Percentiles rank a stretch among this genome's conserved stretches.
phyloP scores from a whole-genome alignment of 2,888 invertebrate genomes.

The Xestobium rufovillosum region DNA sequence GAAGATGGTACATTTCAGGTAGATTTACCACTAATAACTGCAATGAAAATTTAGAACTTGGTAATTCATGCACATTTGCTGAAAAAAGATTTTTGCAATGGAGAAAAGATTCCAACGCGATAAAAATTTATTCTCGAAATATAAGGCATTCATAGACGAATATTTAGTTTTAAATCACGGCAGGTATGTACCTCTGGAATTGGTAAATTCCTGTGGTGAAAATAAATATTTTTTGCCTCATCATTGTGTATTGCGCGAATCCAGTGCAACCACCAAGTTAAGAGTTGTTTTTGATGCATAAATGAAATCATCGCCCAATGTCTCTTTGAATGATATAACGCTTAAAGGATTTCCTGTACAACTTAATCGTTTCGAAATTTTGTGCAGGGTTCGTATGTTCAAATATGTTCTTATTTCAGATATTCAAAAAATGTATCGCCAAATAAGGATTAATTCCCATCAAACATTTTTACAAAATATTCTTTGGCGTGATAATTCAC shows the following conservation, averaged over 20 bases:
- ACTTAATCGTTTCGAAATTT: constrained; percentile 4
- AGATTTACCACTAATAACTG: constrained; percentile 1
- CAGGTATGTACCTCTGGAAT: background rate
- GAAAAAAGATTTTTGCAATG: constrained; percentile 1
- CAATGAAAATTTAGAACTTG: background rate
- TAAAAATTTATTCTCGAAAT: background rate
- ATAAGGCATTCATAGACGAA: constrained; percentile 1
- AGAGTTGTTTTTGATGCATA: background rate
- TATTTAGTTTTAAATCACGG: background rate
- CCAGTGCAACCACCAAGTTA: constrained; percentile 1
- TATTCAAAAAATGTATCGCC: constrained; percentile 6
- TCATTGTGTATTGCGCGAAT: background rate
- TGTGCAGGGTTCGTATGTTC: background rate
- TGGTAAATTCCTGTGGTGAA: background rate
- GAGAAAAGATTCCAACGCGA: constrained; percentile 1
- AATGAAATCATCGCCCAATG: constrained; percentile 4
- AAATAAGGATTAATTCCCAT: background rate
- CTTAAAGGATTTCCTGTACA: constrained; percentile 6
- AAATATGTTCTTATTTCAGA: constrained; percentile 4
- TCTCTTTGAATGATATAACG: constrained; percentile 4
- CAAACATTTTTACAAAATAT: constrained; percentile 3
- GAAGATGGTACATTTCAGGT: constrained; percentile 4
- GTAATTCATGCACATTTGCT: background rate
- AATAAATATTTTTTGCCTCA: background rate
- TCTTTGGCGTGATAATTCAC: constrained; percentile 3